Evolutionary conservation across 2,113 vertebrate genomes (phyloP).

Genomic region (Sphyrna mokarran): DNA sequence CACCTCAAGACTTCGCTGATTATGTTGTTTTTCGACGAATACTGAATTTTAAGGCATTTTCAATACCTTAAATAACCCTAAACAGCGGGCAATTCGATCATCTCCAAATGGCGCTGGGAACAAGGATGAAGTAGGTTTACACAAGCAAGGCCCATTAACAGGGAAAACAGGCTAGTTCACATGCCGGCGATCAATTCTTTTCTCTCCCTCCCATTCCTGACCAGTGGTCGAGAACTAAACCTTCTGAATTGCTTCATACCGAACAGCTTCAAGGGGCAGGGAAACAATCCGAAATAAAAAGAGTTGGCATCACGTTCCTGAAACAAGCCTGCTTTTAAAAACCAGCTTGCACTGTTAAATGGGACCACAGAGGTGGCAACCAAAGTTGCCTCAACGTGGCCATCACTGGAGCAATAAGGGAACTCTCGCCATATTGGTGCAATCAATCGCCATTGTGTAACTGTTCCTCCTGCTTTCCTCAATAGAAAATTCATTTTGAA

Average conservation of each 20-base stretch:
- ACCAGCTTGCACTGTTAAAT: neutral
- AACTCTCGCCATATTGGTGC: neutral
- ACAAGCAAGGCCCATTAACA: neutral
- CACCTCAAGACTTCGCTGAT: neutral
- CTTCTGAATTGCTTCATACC: neutral
- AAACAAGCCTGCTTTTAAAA: neutral
- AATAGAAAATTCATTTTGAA: constrained; percentile 22
- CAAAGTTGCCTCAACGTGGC: neutral
- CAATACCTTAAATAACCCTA: neutral
- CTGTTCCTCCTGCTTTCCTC: neutral
- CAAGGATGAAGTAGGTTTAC: neutral
- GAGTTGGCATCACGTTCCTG: neutral
- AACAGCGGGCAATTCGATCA: neutral
- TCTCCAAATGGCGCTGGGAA: neutral
- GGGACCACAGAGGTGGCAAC: neutral
- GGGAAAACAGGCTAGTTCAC: neutral
- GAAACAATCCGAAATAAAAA: neutral
- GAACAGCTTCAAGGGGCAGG: neutral
- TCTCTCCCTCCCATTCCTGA: neutral
- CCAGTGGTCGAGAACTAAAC: neutral
- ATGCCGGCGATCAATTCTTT: neutral
- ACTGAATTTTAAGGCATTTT: neutral
- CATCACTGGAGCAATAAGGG: neutral
- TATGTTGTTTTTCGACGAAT: neutral
- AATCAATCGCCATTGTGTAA: constrained; percentile 33